Evolutionary conservation across 92 coral and sea anemone genomes (phyloP), one percentile per base, ranked within the genome.

Genomic region (Heliopora coerulea): DNA sequence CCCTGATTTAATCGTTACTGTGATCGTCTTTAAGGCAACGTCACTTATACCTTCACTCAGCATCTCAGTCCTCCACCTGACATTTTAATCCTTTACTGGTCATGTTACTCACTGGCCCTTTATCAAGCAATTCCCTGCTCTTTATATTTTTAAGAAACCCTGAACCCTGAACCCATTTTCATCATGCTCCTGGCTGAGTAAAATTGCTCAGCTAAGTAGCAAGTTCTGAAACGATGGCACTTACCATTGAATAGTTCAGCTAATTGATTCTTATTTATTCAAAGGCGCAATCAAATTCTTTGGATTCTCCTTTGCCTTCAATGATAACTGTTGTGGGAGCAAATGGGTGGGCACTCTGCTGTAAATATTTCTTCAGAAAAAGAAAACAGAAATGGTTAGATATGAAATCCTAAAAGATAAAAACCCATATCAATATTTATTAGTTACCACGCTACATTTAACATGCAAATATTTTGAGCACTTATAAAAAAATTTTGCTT

Each of bases 321-420:
- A 9, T 10, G 39, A 87, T 54, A 49, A 76, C 84, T 23, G 89
- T 79, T 21, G 86, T 66, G 20, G 96, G 86, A 10, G 86, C 82
- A 29, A 82, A 59, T 4, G 96, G 86, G 31, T 90, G 96, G 8
- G 87, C 87, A 17, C 79, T 82, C 6, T 60, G 82, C 78, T 72
- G 52, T 73, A 90, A 68, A 37, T 90, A 87, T 70, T 68, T 68
- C 96, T 82, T 52, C 12, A 49, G 25, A 33, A 54, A 13, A 13
- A 67, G 37, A 5, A 54, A 26, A 66, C 6, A 35, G 3, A 14
- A 20, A 3, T 28, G 9, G 3, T 14, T 21, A 11, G 14, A 49
- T 39, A 35, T 4, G 49, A 0, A 19, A 28, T 18, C 54, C 28
- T 29, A 37, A 64, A 64, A 14, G 33, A 14, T 18, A 27, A 27